Evolutionary conservation across 2,113 vertebrate species (phyloP).

Genomic region (Microcebus murinus): DNA sequence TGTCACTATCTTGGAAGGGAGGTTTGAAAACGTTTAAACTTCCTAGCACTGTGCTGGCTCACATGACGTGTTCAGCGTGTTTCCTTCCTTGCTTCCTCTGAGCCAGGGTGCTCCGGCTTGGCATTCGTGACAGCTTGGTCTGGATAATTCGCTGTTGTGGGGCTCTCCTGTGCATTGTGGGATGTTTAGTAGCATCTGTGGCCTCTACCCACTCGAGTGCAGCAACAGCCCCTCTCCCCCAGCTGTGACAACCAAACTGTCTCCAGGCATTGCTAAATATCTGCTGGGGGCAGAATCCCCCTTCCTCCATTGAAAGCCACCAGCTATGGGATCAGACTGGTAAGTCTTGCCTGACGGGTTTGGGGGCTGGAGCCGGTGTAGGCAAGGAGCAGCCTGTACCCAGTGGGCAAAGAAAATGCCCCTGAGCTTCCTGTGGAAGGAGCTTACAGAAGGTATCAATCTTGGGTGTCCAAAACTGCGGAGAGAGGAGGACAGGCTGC

Average conservation of each 20-base stretch:
- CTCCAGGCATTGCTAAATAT: neutral
- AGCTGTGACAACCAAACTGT: neutral
- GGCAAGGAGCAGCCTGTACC: neutral
- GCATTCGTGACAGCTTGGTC: neutral
- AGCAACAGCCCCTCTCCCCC: too few species aligned
- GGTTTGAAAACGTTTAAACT: neutral
- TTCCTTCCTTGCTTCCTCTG: neutral
- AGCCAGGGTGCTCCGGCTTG: neutral
- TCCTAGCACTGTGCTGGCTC: neutral
- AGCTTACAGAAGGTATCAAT: neutral
- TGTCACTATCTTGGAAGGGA: neutral
- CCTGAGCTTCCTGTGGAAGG: neutral
- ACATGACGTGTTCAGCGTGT: fast-evolving
- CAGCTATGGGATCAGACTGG: neutral
- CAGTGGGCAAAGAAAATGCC: neutral
- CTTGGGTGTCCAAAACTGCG: neutral
- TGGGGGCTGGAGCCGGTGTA: neutral
- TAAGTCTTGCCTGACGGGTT: neutral
- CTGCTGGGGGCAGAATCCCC: neutral
- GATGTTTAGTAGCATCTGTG: neutral
- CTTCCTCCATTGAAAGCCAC: neutral
- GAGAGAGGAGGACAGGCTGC: neutral
- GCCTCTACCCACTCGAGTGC: neutral
- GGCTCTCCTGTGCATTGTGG: neutral
- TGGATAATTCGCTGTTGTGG: too few species aligned